phyloP scores from a whole-genome alignment of 2,113 vertebrate genomes.

The Larimichthys crocea region DNA sequence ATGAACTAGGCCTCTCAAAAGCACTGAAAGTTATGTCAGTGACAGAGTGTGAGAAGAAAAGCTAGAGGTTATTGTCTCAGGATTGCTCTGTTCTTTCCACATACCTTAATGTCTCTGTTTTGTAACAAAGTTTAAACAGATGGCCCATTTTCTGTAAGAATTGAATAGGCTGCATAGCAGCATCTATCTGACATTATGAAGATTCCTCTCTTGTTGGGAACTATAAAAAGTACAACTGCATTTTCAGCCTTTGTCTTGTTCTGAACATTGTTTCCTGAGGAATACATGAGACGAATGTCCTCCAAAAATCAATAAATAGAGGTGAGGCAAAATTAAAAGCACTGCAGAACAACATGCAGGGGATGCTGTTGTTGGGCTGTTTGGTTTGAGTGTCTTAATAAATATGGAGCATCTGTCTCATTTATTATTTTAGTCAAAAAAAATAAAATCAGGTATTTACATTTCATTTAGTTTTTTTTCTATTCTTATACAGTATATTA shows the following conservation, averaged over 20 bases:
- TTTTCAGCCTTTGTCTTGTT: slow-evolving; percentile 15
- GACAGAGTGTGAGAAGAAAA: not conserved
- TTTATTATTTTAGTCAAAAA: not conserved
- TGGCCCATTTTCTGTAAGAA: not conserved
- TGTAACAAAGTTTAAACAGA: slow-evolving; percentile 1
- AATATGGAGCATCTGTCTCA: not conserved
- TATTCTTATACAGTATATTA: not conserved
- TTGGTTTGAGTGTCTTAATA: not conserved
- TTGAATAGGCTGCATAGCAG: not conserved
- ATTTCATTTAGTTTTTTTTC: slow-evolving; percentile 4
- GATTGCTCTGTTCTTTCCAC: not conserved
- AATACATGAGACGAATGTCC: not conserved
- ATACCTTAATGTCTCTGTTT: not conserved
- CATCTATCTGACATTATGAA: not conserved
- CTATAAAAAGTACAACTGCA: not conserved
- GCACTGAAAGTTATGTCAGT: slow-evolving; percentile 7
- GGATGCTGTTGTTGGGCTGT: not conserved
- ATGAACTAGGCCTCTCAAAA: slow-evolving; percentile 26
- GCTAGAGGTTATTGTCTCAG: not conserved
- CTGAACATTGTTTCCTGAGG: not conserved
- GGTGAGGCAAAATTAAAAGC: not conserved
- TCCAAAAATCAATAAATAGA: slow-evolving; percentile 12
- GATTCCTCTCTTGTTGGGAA: not conserved
- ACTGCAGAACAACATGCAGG: not conserved
- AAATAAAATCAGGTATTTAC: not conserved